phyloP scores from a whole-genome alignment of 2,888 invertebrate species.

The Perdita meconis region DNA sequence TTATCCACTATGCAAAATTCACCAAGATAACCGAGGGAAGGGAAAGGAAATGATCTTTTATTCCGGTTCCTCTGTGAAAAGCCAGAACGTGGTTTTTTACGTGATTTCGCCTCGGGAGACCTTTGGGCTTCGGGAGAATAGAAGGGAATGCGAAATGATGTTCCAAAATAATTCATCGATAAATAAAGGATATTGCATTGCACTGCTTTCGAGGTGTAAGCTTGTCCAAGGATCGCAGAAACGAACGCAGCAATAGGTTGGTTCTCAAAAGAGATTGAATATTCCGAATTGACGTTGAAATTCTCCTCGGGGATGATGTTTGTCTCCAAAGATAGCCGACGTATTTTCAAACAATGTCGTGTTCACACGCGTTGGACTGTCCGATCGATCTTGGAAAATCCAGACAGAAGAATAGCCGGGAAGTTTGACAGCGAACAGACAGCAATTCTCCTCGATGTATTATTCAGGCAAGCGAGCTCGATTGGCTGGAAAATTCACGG shows the following conservation, averaged over 20 bases:
- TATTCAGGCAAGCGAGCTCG: slow-evolving; percentile 56
- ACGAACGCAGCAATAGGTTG: background rate
- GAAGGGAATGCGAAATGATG: background rate
- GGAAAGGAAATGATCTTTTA: slow-evolving; percentile 1
- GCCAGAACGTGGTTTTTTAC: background rate
- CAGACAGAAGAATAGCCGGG: slow-evolving; percentile 25
- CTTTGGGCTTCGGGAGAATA: background rate
- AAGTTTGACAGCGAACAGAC: slow-evolving; percentile 68
- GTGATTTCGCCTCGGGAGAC: background rate
- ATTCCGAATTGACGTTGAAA: background rate
- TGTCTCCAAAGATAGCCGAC: background rate
- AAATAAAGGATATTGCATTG: background rate
- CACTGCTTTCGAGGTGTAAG: background rate
- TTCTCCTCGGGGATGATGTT: background rate
- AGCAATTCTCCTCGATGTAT: slow-evolving; percentile 57
- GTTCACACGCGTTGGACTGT: slow-evolving; percentile 7
- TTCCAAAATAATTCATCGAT: background rate
- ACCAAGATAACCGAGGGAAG: slow-evolving; percentile 16
- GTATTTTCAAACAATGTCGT: slow-evolving; percentile 1
- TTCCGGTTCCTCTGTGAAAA: slow-evolving; percentile 5
- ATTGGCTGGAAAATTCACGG: slow-evolving; percentile 65
- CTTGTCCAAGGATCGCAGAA: no score
- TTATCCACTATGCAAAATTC: slow-evolving; percentile 32
- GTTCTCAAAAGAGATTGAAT: background rate
- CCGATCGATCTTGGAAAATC: slow-evolving; percentile 26